Percentiles rank a stretch among this genome's conserved stretches.
Conservation (phyloP, 2,113 vertebrate genomes). For the Ptyas mucosa region DNA sequence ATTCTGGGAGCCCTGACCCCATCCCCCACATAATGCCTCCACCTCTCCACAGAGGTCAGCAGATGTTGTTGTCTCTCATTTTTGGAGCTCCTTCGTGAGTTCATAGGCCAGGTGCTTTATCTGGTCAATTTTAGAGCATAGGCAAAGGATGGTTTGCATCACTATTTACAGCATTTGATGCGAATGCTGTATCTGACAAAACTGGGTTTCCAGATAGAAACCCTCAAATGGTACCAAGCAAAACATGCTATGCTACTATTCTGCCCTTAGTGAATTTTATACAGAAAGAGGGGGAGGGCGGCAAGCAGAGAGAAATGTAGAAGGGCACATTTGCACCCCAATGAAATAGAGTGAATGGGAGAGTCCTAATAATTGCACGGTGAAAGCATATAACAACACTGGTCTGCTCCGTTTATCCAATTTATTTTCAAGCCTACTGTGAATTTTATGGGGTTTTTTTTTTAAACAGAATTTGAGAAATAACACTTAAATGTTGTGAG, state of each 20-base stretch:
- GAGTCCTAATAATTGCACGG: background rate
- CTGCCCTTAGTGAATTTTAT: background rate
- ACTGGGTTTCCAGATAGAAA: background rate
- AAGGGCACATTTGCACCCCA: background rate
- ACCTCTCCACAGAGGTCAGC: background rate
- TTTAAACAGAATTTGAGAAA: background rate
- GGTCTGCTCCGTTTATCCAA: background rate
- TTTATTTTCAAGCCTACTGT: background rate
- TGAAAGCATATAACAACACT: background rate
- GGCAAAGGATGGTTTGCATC: background rate
- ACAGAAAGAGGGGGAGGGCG: background rate
- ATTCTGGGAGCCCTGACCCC: background rate
- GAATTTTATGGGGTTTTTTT: background rate
- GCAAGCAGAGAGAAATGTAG: background rate
- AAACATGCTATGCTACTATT: background rate
- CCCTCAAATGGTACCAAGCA: background rate
- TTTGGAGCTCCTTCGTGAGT: background rate
- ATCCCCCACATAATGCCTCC: background rate
- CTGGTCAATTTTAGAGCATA: background rate
- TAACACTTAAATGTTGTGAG: background rate
- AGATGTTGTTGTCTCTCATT: background rate
- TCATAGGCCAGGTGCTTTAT: background rate
- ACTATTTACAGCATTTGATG: background rate
- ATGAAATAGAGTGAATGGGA: background rate
- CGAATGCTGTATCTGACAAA: background rate